These are phyloP conservation scores for Gasterosteus aculeatus DNA, from an alignment of 2,113 vertebrate genomes.

Conservation along the genomic window DNA sequence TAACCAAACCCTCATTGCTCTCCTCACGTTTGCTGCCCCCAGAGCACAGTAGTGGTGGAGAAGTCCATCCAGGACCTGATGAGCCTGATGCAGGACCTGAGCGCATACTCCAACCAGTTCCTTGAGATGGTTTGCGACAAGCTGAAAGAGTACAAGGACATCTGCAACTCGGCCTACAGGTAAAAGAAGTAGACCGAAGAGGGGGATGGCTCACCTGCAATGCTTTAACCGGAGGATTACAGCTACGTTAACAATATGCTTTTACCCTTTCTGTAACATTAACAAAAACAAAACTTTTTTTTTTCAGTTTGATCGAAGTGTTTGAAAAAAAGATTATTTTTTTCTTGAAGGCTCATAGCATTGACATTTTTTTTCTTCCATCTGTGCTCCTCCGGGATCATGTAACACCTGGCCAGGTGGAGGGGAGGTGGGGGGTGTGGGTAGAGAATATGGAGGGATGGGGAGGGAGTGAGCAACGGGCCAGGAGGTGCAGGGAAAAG, in stretches of 20 bases:
- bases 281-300: neutral
- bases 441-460: slow-evolving; percentile 16
- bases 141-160: slow-evolving; percentile 97
- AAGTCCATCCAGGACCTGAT: slow-evolving; percentile 97
- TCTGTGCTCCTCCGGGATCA: slow-evolving; percentile 29
- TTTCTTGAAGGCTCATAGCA: neutral
- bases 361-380: neutral
- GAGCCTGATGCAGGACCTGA: slow-evolving; percentile 96
- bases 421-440: neutral
- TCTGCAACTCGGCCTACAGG: slow-evolving; percentile 94
- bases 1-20: neutral
- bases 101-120: slow-evolving; percentile 97
- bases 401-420: slow-evolving; percentile 65
- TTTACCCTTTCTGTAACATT: neutral
- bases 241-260: neutral
- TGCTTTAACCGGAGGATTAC: neutral
- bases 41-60: slow-evolving; percentile 98
- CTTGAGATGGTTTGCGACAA: slow-evolving; percentile 98
- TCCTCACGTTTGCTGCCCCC: slow-evolving; percentile 28
- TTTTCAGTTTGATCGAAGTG: neutral
- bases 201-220: neutral
- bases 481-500: slow-evolving; percentile 43
- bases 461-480: slow-evolving; percentile 36
- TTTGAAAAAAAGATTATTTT: neutral
- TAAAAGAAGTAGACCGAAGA: slow-evolving; percentile 57